These are phyloP conservation scores for Botrylloides violaceus DNA, from an alignment of 23 tunicate species.

Conservation along the genomic window DNA sequence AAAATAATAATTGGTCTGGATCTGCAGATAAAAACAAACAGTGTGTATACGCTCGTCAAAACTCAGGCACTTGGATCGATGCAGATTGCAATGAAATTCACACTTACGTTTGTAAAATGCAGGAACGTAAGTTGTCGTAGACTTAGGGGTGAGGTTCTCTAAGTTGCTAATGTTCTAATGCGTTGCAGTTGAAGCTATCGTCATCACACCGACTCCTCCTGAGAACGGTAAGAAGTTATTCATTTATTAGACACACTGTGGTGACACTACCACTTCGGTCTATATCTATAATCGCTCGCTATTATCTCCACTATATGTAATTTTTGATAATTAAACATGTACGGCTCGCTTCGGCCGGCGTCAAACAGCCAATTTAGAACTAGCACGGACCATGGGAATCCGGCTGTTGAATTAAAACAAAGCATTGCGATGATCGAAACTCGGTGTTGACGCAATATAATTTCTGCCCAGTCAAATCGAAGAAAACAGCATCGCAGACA, in stretches of 20 bases:
- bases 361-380: conserved; percentile 8
- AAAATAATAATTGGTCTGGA: conserved; percentile 33
- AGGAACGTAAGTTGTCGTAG: conserved; percentile 44
- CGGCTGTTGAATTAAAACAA: conserved; percentile 43
- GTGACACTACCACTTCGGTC: too few species aligned
- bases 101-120: conserved; percentile 55
- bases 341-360: not conserved
- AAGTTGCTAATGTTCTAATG: not conserved
- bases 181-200: conserved; percentile 8
- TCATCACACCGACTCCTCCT: conserved; percentile 16
- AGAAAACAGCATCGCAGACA: too few species aligned
- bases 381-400: conserved; percentile 21
- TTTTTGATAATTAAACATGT: too few species aligned
- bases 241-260: too few species aligned
- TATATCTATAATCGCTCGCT: too few species aligned
- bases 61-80: conserved; percentile 25
- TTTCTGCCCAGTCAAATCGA: conserved; percentile 50
- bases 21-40: conserved; percentile 6
- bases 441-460: conserved; percentile 22
- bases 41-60: conserved; percentile 45
- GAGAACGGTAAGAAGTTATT: not conserved
- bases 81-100: conserved; percentile 13
- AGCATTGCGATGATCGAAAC: conserved; percentile 21
- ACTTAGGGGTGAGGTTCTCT: not conserved
- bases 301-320: too few species aligned